phyloP scores from a whole-genome alignment of 35 echinoderm and acorn worm species.

The Ophioderma brevispina region DNA sequence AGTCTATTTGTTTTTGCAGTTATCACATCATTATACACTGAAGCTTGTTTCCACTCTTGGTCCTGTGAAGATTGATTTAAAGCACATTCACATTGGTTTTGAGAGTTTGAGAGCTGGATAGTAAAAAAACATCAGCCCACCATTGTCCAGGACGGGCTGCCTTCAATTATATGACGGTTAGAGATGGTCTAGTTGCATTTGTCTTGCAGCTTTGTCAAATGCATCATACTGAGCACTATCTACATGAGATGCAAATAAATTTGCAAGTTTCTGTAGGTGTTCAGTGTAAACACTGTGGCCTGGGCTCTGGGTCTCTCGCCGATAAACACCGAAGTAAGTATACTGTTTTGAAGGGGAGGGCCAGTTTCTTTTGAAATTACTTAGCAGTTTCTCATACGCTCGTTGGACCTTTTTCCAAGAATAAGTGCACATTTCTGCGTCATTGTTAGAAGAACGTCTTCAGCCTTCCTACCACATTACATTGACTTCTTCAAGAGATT shows the following conservation, averaged over 20 bases:
- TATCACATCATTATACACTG: slow-evolving; percentile 56
- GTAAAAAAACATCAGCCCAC: background rate
- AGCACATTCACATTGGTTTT: background rate
- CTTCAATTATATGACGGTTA: background rate
- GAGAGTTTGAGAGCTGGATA: background rate
- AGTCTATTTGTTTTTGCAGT: slow-evolving; percentile 39
- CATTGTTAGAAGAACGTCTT: background rate
- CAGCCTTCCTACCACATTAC: background rate
- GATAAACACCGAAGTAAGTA: background rate
- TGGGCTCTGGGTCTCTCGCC: background rate
- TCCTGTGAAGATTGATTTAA: slow-evolving; percentile 59
- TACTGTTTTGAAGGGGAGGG: background rate
- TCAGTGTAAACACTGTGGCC: background rate
- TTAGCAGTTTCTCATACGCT: too few relatives aligned
- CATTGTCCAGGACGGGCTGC: background rate
- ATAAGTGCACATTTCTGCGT: background rate
- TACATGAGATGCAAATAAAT: background rate
- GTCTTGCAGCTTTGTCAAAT: background rate
- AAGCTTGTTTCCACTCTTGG: slow-evolving; percentile 46
- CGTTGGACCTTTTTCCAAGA: background rate
- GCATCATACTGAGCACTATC: background rate
- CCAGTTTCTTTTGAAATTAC: background rate
- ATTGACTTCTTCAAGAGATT: background rate
- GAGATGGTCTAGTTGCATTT: background rate
- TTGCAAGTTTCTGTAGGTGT: background rate